Evolutionary conservation across 2,113 vertebrate species (phyloP).

Genomic region (Eleginops maclovinus): DNA sequence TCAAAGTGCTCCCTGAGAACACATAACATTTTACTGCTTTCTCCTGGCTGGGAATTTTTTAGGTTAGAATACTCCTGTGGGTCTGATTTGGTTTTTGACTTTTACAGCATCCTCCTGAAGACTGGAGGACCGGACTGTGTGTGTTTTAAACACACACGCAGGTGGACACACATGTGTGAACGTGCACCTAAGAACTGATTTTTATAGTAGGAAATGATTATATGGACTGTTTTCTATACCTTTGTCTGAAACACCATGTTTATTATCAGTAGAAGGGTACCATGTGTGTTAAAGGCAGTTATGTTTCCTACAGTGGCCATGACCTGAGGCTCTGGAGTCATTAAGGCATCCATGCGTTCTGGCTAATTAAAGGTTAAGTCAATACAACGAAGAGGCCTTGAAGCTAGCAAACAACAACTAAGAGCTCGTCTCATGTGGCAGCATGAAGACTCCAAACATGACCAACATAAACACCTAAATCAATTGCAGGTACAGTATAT

Average conservation of each 20-base stretch:
- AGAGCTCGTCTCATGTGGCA: constrained; percentile 9
- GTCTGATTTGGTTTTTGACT: constrained; percentile 68
- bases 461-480: constrained; percentile 49
- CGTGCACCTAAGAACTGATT: not conserved
- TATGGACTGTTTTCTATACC: constrained; percentile 48
- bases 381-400: constrained; percentile 61
- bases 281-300: constrained; percentile 44
- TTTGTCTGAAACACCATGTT: constrained; percentile 64
- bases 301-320: constrained; percentile 55
- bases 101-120: constrained; percentile 73
- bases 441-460: constrained; percentile 36
- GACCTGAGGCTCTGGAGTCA: constrained; percentile 64
- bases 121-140: constrained; percentile 54
- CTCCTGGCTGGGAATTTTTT: constrained; percentile 74
- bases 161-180: constrained; percentile 12
- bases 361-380: constrained; percentile 77
- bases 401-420: constrained; percentile 39
- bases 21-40: constrained; percentile 74
- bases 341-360: constrained; percentile 57
- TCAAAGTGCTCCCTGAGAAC: constrained; percentile 74
- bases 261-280: constrained; percentile 52
- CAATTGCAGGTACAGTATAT: constrained; percentile 45
- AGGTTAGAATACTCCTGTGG: constrained; percentile 68
- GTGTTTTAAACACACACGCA: constrained; percentile 55
- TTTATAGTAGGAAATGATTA: constrained; percentile 47